Base-by-base conservation (phyloP, 2,888 invertebrate species). In the Boloria selene region DNA sequence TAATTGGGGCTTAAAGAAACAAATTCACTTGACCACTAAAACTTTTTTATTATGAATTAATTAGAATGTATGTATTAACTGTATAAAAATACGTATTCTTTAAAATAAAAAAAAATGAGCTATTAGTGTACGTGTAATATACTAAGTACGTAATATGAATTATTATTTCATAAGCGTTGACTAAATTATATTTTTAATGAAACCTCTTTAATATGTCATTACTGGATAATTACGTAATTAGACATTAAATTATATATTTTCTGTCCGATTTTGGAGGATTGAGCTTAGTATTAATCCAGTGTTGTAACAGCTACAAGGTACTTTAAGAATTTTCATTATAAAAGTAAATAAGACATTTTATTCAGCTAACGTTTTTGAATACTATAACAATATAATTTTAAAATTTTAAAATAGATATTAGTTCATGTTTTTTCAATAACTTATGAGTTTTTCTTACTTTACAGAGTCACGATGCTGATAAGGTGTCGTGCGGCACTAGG, bases 401-500 rank as follows among this genome's bases (percentile, higher is more conserved):
- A 13, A 18, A 14, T 18, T 17, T 44, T 4, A 3, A 6, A 17
- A 5, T 17, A 10, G 10, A 13, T 1, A 38, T 4, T 16, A n/a
- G 3, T 17, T 31, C 2, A 26, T 45, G 26, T 60, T 51, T 50
- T 17, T 10, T n/a, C 47, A 58, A 55, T 64, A 64, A 47, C n/a
- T 13, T 61, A 52, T 80, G 79, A 80, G 75, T 65, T 73, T 80
- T 78, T 75, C 79, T 81, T 78, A 83, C 79, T 87, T 84, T 92
- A 74, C 94, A 95, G 95, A 93, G 85, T 85, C 82, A 94, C 90
- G 89, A 95, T 95, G 95, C 93, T 95, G 94, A 94, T 95, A 93
- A 94, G 95, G 93, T 93, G 94, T 93, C 87, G 93, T 94, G 94
- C 95, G 95, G 87, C 95, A 94, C 85, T 94, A 60, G 86, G 92